Evolutionary conservation across 2,888 invertebrate species (phyloP).

Genomic region (Microctonus hyperodae): DNA sequence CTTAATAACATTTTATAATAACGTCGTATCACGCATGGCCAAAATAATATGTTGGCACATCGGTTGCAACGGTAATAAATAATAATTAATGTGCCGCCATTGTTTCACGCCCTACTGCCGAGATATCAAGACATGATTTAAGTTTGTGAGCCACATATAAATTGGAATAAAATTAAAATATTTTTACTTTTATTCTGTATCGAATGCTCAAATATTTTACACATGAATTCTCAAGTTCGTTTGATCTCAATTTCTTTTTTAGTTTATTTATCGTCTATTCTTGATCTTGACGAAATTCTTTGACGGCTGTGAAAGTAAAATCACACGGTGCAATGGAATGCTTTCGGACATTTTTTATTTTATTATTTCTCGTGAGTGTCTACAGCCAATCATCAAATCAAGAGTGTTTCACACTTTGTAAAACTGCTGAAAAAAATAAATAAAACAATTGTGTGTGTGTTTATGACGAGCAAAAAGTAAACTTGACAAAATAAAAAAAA

Average conservation of each 20-base stretch:
- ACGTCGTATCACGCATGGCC: slow-evolving; percentile 46
- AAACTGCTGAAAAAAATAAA: background rate
- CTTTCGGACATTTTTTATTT: slow-evolving; percentile 17
- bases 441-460: background rate
- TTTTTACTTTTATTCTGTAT: background rate
- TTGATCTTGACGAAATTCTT: slow-evolving; percentile 31
- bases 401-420: slow-evolving; percentile 1
- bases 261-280: slow-evolving; percentile 23
- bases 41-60: slow-evolving; percentile 46
- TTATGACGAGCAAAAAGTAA: slow-evolving; percentile 28
- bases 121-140: slow-evolving; percentile 22
- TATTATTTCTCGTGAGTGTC: slow-evolving; percentile 1
- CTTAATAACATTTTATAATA: slow-evolving; percentile 50
- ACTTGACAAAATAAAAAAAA: slow-evolving; percentile 2
- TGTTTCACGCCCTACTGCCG: slow-evolving; percentile 42
- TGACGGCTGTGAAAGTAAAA: slow-evolving; percentile 21
- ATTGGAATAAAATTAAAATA: slow-evolving; percentile 8
- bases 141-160: background rate
- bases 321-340: slow-evolving; percentile 23
- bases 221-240: background rate
- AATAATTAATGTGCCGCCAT: slow-evolving; percentile 41
- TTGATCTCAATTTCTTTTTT: background rate
- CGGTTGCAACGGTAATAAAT: slow-evolving; percentile 42
- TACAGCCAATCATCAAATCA: slow-evolving; percentile 15
- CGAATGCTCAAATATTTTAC: too few relatives aligned